A percentile compares a stretch with the other conserved stretches of the same genome.
These are phyloP conservation scores for Bucorvus abyssinicus DNA, from an alignment of 2,797 vertebrate species.

Conservation along the genomic window DNA sequence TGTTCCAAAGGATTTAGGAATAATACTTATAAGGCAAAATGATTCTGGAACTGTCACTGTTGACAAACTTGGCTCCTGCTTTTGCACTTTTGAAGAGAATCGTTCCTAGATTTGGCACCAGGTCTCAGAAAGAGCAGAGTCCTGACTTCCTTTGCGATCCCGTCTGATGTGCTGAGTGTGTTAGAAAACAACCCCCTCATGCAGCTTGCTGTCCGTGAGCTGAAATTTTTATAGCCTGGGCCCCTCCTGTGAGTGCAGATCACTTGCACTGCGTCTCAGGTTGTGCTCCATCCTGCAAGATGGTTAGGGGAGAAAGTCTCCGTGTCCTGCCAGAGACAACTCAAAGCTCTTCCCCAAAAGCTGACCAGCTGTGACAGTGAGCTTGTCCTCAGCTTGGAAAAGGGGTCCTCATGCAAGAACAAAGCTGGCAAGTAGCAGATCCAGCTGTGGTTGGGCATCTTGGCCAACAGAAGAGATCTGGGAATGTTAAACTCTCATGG, in stretches of 20 bases:
- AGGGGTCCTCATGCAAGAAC: neutral
- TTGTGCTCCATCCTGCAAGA: neutral
- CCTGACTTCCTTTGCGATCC: neutral
- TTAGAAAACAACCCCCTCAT: neutral
- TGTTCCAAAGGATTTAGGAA: neutral
- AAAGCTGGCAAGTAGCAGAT: neutral
- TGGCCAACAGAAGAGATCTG: neutral
- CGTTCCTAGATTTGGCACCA: neutral
- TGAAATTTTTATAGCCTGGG: neutral
- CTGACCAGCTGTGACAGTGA: fast-evolving
- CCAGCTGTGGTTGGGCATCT: neutral
- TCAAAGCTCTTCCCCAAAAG: neutral
- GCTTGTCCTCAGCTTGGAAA: neutral
- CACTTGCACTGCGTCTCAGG: neutral
- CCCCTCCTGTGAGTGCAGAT: neutral
- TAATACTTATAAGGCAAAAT: neutral
- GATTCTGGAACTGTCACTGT: neutral
- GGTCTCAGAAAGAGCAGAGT: neutral
- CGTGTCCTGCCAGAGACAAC: neutral
- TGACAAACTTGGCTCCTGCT: neutral
- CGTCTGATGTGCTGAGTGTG: neutral
- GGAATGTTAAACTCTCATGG: fast-evolving
- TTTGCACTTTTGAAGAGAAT: neutral
- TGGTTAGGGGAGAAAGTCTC: neutral
- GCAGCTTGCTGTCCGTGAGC: neutral